A percentile compares a stretch with the other conserved stretches of the same genome.
These are phyloP conservation scores for Ictalurus furcatus DNA, from an alignment of 2,113 vertebrate genomes.

Conservation along the genomic window DNA sequence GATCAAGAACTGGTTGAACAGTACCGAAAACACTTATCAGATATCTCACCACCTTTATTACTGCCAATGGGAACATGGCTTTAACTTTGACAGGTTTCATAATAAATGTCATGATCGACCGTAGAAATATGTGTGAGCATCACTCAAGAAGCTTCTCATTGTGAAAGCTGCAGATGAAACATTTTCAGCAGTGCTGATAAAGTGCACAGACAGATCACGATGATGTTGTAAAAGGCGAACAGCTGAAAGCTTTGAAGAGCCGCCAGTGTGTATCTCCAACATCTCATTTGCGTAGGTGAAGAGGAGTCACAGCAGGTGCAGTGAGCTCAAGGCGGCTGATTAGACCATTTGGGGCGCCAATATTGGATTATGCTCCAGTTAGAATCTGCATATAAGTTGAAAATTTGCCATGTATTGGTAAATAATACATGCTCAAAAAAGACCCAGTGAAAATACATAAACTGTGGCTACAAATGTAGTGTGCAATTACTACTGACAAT, in stretches of 20 bases:
- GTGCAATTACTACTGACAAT: background rate
- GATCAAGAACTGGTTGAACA: slow-evolving; percentile 30
- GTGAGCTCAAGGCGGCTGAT: background rate
- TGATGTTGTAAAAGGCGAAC: slow-evolving; percentile 54
- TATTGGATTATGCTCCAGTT: slow-evolving; percentile 22
- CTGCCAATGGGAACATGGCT: slow-evolving; percentile 34
- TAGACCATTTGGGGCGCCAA: slow-evolving; percentile 42
- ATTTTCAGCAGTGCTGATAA: slow-evolving; percentile 57
- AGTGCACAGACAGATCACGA: slow-evolving; percentile 42
- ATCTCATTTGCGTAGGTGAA: slow-evolving; percentile 54
- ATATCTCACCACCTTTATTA: slow-evolving; percentile 38
- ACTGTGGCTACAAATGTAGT: background rate
- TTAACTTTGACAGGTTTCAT: slow-evolving; percentile 45
- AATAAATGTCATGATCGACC: slow-evolving; percentile 48
- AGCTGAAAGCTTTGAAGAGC: slow-evolving; percentile 56
- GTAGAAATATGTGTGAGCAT: slow-evolving; percentile 42
- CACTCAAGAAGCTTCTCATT: slow-evolving; percentile 39
- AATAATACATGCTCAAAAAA: background rate
- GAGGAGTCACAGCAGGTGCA: slow-evolving; percentile 18
- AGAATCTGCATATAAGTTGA: background rate
- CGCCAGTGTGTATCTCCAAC: slow-evolving; percentile 52
- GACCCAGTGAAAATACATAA: background rate
- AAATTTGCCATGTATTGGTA: background rate
- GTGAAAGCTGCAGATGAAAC: slow-evolving; percentile 46
- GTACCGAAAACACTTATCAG: slow-evolving; percentile 26